Percentiles rank a stretch among this genome's conserved stretches.
phyloP scores from a whole-genome alignment of 1,140 invertebrate species.

The Drosophila oshimai region DNA sequence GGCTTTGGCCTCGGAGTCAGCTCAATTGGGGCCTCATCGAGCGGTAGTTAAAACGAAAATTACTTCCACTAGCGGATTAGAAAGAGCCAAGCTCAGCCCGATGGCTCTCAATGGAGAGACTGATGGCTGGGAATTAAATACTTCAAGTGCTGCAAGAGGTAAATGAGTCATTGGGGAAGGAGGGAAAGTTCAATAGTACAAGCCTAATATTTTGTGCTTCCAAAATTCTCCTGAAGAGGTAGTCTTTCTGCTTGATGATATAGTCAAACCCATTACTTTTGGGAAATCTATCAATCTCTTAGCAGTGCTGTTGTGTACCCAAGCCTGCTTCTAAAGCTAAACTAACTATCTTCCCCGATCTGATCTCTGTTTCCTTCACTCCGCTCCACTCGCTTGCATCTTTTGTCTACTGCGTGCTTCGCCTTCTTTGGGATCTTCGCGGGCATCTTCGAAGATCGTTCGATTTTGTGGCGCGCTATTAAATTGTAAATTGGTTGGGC shows the following conservation, averaged over 20 bases:
- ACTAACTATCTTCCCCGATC: background rate
- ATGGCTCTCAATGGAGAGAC: background rate
- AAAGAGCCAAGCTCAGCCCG: background rate
- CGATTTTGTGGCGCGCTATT: slow-evolving; percentile 77
- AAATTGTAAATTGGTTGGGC: slow-evolving; percentile 77
- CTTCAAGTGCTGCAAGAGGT: background rate
- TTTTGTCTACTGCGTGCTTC: slow-evolving; percentile 1
- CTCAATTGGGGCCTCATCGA: slow-evolving; percentile 47
- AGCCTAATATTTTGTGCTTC: background rate
- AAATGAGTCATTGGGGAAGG: background rate
- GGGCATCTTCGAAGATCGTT: slow-evolving; percentile 52
- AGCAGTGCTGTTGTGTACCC: background rate
- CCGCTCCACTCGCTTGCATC: background rate
- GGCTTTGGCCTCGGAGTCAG: slow-evolving; percentile 8
- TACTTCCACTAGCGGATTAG: slow-evolving; percentile 41
- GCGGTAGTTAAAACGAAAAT: slow-evolving; percentile 56
- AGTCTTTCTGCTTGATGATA: background rate
- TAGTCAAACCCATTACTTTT: background rate
- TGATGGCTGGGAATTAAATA: background rate
- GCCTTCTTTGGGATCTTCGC: slow-evolving; percentile 17
- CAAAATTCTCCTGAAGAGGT: background rate
- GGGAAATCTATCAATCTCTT: slow-evolving; percentile 4
- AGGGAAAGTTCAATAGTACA: background rate
- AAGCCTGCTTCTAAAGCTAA: background rate
- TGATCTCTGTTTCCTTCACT: slow-evolving; percentile 4